Evolutionary conservation across 2,797 vertebrate genomes (phyloP).

Genomic region (Sebastiscus tertius): DNA sequence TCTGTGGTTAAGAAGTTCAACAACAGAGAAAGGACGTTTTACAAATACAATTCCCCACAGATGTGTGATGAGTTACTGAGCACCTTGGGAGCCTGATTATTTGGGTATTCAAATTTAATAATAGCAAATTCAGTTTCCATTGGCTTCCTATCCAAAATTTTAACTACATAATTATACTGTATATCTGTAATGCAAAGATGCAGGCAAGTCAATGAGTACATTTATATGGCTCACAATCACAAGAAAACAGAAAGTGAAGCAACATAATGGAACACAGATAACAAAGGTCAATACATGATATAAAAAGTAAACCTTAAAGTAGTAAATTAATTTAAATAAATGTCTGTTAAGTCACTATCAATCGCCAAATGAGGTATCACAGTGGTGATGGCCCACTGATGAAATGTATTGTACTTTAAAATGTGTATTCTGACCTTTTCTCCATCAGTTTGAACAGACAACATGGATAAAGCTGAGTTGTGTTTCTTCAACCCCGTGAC

Average conservation of each 20-base stretch:
- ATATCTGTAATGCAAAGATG: background rate
- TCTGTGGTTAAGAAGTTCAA: background rate
- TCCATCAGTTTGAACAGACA: slow-evolving; percentile 83
- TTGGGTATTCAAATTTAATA: background rate
- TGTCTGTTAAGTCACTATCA: no score
- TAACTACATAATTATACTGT: background rate
- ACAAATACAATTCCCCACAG: background rate
- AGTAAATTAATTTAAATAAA: background rate
- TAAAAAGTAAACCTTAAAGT: background rate
- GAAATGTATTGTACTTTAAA: background rate
- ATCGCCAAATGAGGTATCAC: no score
- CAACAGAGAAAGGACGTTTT: background rate
- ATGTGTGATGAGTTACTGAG: background rate
- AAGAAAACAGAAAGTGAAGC: background rate
- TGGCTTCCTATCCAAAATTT: background rate
- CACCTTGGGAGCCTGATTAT: background rate
- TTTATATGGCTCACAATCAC: background rate
- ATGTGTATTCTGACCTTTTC: slow-evolving; percentile 82
- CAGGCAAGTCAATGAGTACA: background rate
- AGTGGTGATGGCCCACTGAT: no score
- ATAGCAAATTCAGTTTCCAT: background rate
- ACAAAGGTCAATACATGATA: background rate
- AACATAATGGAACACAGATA: background rate
- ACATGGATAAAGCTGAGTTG: slow-evolving; percentile 83
- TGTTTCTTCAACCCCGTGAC: slow-evolving; percentile 84